A percentile compares a stretch with the other conserved stretches of the same genome.
phyloP scores from a whole-genome alignment of 1,140 invertebrate genomes.

The Aphis craccivora region DNA sequence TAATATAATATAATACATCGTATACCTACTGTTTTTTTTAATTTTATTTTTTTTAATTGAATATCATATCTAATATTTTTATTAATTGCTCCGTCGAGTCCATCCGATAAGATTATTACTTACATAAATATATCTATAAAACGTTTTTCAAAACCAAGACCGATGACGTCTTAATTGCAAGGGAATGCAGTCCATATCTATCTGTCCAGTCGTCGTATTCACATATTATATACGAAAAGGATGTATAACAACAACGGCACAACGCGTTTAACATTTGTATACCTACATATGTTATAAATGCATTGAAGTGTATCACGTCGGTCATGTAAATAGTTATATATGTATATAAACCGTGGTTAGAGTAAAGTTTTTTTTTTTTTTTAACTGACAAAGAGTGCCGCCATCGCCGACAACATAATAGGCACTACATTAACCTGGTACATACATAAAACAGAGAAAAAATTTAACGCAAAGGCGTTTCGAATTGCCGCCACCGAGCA shows the following conservation, averaged over 20 bases:
- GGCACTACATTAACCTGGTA: neutral
- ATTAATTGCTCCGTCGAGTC: conserved; percentile 35
- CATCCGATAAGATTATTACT: conserved; percentile 21
- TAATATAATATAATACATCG: conserved; percentile 4
- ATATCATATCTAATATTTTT: conserved; percentile 50
- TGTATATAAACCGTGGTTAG: neutral
- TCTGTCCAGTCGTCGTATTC: neutral
- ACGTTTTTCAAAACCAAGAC: conserved; percentile 30
- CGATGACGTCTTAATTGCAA: conserved; percentile 54
- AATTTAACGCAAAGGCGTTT: conserved; percentile 4
- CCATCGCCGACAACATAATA: neutral
- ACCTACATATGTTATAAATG: conserved; percentile 10
- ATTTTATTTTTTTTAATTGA: neutral
- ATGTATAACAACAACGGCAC: neutral
- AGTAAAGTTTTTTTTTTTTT: neutral
- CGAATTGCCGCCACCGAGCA: neutral
- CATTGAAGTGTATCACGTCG: neutral
- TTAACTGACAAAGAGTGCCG: conserved; percentile 18
- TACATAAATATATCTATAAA: neutral
- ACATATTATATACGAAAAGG: neutral
- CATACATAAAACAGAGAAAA: neutral
- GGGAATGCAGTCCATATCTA: conserved; percentile 42
- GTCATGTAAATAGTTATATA: neutral
- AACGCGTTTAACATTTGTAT: neutral
- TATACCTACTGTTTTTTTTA: neutral